Evolutionary conservation across 2,113 vertebrate genomes (phyloP).

Genomic region (Cochlearius cochlearius): DNA sequence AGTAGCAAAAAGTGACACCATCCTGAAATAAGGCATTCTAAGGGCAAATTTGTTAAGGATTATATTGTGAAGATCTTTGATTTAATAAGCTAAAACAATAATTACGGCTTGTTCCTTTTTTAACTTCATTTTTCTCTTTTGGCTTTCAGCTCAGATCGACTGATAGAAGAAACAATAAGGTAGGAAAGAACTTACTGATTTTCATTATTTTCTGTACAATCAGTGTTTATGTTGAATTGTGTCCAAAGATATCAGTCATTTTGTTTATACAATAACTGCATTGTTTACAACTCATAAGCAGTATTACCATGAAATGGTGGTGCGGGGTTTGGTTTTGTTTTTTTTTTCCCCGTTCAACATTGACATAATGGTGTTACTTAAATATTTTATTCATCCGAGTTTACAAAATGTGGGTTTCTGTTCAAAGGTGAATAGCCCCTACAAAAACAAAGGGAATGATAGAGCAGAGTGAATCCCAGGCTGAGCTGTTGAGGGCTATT

Average conservation of each 20-base stretch:
- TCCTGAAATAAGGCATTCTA: background rate
- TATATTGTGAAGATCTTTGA: background rate
- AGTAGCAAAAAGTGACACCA: background rate
- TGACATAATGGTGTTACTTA: background rate
- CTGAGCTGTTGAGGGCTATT: background rate
- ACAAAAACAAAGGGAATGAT: background rate
- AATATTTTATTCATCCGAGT: background rate
- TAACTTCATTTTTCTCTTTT: background rate
- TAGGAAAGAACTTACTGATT: conserved; percentile 64
- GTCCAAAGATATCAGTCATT: background rate
- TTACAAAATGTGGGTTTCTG: background rate
- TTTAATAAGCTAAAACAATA: background rate
- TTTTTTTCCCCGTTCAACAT: background rate
- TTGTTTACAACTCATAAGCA: background rate
- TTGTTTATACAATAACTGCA: background rate
- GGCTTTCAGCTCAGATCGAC: conserved; percentile 89
- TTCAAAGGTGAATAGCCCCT: background rate
- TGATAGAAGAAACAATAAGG: conserved; percentile 99
- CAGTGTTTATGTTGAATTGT: background rate
- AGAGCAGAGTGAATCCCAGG: background rate
- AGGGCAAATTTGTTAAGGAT: background rate
- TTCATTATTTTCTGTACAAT: conserved; percentile 6
- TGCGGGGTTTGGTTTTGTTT: background rate
- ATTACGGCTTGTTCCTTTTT: background rate
- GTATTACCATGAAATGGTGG: background rate